These are phyloP conservation scores for Probaryconus sp. DNA, from an alignment of 1,140 invertebrate genomes.

Conservation along the genomic window DNA sequence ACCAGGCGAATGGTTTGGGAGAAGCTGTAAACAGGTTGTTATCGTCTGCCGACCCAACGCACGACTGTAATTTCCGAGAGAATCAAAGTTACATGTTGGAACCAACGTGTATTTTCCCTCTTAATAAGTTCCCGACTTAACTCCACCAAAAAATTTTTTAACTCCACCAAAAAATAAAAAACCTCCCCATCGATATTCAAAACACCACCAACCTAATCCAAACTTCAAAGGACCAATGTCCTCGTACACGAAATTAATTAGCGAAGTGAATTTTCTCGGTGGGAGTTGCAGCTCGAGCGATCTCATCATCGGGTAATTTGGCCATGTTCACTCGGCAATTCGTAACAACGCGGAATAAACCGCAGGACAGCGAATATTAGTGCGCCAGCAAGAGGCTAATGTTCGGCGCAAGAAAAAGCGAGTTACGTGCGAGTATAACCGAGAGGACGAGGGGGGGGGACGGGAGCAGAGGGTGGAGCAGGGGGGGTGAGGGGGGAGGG, in stretches of 20 bases:
- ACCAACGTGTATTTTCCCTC: constrained; percentile 1
- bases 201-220: no score
- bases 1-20: neutral
- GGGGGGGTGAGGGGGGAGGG: neutral
- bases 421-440: neutral
- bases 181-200: no score
- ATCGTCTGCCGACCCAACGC: constrained; percentile 28
- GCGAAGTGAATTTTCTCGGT: no score
- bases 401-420: constrained; percentile 24
- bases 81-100: constrained; percentile 6
- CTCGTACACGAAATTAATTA: no score
- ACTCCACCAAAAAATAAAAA: no score
- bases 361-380: constrained; percentile 37
- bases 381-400: constrained; percentile 39
- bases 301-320: constrained; percentile 30
- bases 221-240: no score
- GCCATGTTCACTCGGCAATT: constrained; percentile 4
- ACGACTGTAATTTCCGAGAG: constrained; percentile 23
- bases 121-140: no score
- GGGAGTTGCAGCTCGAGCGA: no score
- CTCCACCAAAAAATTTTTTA: no score
- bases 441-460: neutral
- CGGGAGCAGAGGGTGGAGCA: neutral
- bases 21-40: constrained; percentile 43
- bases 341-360: constrained; percentile 24